Evolutionary conservation across 2,797 vertebrate genomes (phyloP).

Genomic region (Anableps anableps): DNA sequence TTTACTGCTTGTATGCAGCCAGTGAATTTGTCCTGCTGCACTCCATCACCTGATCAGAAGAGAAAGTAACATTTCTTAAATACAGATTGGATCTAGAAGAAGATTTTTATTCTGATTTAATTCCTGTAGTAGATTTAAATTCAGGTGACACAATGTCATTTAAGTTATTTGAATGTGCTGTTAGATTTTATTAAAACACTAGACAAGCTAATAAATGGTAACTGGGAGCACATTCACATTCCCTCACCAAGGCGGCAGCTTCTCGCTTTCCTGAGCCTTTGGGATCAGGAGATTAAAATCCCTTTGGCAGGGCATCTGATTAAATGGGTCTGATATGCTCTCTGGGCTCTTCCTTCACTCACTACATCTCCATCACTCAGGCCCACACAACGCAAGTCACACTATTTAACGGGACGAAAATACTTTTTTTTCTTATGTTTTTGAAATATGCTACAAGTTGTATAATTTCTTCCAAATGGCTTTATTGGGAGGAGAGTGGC

Average conservation of each 20-base stretch:
- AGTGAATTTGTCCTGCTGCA: slow-evolving; percentile 45
- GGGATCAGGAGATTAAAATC: slow-evolving; percentile 81
- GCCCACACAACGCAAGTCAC: slow-evolving; percentile 13
- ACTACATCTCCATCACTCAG: slow-evolving; percentile 32
- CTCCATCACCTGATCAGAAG: neutral
- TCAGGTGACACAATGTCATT: neutral
- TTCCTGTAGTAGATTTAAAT: neutral
- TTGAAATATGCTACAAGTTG: neutral
- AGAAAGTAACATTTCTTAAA: slow-evolving; percentile 4
- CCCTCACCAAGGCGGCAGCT: slow-evolving; percentile 48
- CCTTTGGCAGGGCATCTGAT: slow-evolving; percentile 62
- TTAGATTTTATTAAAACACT: slow-evolving; percentile 24
- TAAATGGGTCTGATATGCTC: slow-evolving; percentile 72
- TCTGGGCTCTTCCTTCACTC: slow-evolving; percentile 50
- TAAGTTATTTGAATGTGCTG: neutral
- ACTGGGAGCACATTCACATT: slow-evolving; percentile 30
- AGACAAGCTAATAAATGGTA: slow-evolving; percentile 31
- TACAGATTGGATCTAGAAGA: neutral
- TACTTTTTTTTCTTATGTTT: slow-evolving; percentile 7
- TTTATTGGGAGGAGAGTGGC: neutral
- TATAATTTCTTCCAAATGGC: neutral
- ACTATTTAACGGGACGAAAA: neutral
- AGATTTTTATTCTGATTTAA: neutral
- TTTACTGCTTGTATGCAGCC: slow-evolving; percentile 37
- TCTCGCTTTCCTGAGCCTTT: slow-evolving; percentile 68